Evolutionary conservation across 2,797 vertebrate species (phyloP), one percentile per base, ranked within the genome.

Genomic region (Paratrypauchen microcephalus): DNA sequence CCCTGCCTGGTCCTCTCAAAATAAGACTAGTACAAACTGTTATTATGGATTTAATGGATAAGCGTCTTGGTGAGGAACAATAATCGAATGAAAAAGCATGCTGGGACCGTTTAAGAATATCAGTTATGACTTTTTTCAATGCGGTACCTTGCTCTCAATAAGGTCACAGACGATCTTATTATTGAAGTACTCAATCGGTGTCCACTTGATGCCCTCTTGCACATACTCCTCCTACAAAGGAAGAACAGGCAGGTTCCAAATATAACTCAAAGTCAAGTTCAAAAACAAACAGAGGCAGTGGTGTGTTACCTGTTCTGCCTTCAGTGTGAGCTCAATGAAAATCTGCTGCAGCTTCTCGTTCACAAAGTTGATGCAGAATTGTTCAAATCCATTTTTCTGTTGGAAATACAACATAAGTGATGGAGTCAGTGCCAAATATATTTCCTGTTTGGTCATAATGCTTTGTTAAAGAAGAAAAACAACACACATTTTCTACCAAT

Each of bases 281-380:
- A 39, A 52, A 30, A 41, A 62, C 18, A 41, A 9, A 71, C 3
- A 16, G 11, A 24, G 13, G 5, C 15, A 24, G 24, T 63, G 36
- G 36, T 55, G 21, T n/a, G 12, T 70, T 92, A 99, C 97, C 97
- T 99, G 97, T 83, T 99, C 97, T 3, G 97, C 97, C 83, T 99
- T 99, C 65, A 99, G 90, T 0, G 97, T 99, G 77, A 99, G 90
- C 83, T 99, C 97, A 67, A 99, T 99, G 87, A 99, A 99, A 75
- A 99, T 99, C 91, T 99, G 97, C 88, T 99, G 97, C 24, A 99
- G 89, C 77, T 99, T 99, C 87, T 99, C 97, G 57, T 99, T 99
- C 79, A 99, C 97, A 59, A 99, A 99, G 92, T 99, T 99, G 89
- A 99, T 99, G 87, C 97, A 99, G 81, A 99, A 99, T 88, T 99